phyloP scores from a whole-genome alignment of 2,797 vertebrate species.

The Falco naumanni region DNA sequence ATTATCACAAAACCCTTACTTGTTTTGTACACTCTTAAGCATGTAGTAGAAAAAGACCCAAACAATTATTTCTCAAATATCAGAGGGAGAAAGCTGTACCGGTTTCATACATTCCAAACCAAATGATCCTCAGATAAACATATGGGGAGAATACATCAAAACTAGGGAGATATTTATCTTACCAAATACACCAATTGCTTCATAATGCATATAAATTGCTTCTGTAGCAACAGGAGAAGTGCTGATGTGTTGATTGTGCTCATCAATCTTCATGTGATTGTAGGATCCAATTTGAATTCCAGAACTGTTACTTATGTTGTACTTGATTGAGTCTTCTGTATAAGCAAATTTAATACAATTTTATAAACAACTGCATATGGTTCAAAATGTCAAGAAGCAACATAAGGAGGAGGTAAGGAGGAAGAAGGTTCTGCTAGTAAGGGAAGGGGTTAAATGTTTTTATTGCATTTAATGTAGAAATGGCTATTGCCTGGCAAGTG shows the following conservation, averaged over 20 bases:
- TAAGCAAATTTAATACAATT: neutral
- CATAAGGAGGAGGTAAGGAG: neutral
- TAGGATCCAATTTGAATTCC: conserved; percentile 88
- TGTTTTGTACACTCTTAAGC: neutral
- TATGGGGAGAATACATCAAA: neutral
- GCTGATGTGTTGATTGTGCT: neutral
- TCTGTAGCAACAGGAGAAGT: neutral
- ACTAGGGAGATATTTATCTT: conserved; percentile 30
- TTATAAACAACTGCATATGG: neutral
- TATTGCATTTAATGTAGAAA: neutral
- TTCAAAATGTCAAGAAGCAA: neutral
- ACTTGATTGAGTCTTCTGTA: conserved; percentile 63
- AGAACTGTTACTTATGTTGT: conserved; percentile 81
- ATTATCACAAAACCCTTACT: neutral
- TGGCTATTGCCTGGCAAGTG: neutral
- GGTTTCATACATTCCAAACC: neutral
- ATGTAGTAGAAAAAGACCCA: neutral
- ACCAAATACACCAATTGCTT: conserved; percentile 71
- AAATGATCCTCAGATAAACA: neutral
- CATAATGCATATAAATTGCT: neutral
- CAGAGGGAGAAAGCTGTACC: neutral
- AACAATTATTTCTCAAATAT: neutral
- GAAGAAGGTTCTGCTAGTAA: neutral
- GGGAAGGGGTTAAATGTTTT: neutral
- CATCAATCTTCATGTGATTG: conserved; percentile 84